Base-by-base conservation (phyloP, 2,113 vertebrate species). In the Coregonus clupeaformis region DNA sequence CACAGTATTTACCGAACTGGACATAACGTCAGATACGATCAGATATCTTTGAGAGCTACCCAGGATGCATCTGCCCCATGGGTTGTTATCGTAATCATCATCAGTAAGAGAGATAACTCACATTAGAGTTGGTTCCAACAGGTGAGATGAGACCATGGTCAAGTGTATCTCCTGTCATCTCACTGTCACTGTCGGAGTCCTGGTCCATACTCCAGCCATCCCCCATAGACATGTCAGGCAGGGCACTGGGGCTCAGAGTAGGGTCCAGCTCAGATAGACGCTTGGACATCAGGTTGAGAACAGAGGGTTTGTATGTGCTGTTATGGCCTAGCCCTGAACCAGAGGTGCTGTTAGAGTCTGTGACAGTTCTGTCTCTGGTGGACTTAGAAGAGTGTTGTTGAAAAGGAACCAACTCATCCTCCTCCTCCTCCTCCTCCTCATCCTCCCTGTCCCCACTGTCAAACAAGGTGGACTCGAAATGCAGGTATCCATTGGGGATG, bases 381-480 rank as follows among this genome's bases (percentile, higher is more conserved):
- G 69, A 80, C 68, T 85, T 90, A 47, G 80, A 77, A 3, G 88
- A 70, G 63, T 42, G 76, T 71, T 77, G 81, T 72, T 77, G 81
- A 74, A 90, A 86, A 30, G 85, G 59, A 0, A 22, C 69, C 2
- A 87, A 69, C 12, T 78, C 83, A 32, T 87, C 86, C 1, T 64
- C 66, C 1, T 64, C 66, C 29, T 75, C 66, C 29, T 75, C 83
- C 12, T n/a, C 71, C 32, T 84, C 85, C 22, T 87, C 86, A 0
- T 88, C 91, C 68, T 91, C 91, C 18, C 84, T 69, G 71, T 91
- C 90, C 22, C 86, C 83, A 70, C 87, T 91, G 85, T 92, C 92
- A 71, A 94, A 94, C 79, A 94, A 84, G 1, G 85, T 91, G 12
- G 93, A 92, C 74, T 87, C 92, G 67, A 94, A 94, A 91, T 94